Evolutionary conservation across 2,797 vertebrate genomes (phyloP), one percentile per base, ranked within the genome.

Genomic region (Onychomys leucogaster): DNA sequence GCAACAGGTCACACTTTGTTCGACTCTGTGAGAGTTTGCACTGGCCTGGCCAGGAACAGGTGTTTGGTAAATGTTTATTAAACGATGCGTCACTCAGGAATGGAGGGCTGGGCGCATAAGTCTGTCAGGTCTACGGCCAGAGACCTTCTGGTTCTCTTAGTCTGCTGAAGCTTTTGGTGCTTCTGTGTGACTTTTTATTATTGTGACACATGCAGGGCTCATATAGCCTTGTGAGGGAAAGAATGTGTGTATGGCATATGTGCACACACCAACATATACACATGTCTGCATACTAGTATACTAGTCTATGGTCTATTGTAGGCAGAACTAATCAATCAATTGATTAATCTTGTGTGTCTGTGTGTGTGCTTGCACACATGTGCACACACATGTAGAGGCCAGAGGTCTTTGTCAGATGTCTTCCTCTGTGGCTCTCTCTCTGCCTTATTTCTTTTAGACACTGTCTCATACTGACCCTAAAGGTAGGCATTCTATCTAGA

Each of bases 11-110:
- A 0, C 86, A 82, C 80, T 92, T 94, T 90, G 87, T 88, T 95
- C 27, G 37, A 13, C 77, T 59, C 90, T 77, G 93, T 89, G 83
- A n/a, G 83, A 92, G 95, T 96, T 65, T 77, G 67, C 69, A 43
- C 43, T 27, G 52, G 87, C 83, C 80, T 67, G 76, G 86, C 55
- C 76, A 16, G 41, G 77, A 90, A 78, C 19, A 55, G 41, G 73
- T 37, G 71, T 82, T 95, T 89, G 85, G 63, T 78, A 78, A 86
- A 78, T 85, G 73, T 86, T 59, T 92, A 37, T 46, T 55, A 63
- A 83, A 57, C 65, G 76, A 65, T 75, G 77, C 84, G 63, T 93
- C 89, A 8, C 43, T 83, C 32, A 84, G 89, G 89, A 95, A 41
- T 76, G 73, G 19, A 92, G 77, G 12, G 23, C 12, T 37, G 61